These are phyloP conservation scores for Aplochiton taeniatus DNA, from an alignment of 2,797 vertebrate species.

Conservation along the genomic window DNA sequence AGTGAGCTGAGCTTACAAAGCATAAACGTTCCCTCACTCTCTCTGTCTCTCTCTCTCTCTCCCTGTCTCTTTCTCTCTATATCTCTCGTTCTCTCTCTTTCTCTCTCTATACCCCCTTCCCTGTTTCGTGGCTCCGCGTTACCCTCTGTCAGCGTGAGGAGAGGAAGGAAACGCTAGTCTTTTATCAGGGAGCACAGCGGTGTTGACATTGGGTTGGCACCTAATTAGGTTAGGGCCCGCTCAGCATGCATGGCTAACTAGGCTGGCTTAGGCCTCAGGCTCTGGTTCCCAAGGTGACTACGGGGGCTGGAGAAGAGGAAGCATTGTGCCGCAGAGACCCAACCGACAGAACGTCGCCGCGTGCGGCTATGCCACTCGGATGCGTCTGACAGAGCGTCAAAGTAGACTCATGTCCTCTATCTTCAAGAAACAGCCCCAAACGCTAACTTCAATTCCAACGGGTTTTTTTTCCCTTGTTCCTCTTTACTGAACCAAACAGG, in stretches of 20 bases:
- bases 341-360: conserved; percentile 8
- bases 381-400: too few species aligned
- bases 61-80: too few species aligned
- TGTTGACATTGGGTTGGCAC: conserved; percentile 75
- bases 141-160: conserved; percentile 60
- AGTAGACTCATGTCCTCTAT: too few species aligned
- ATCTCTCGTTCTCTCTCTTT: too few species aligned
- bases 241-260: conserved; percentile 70
- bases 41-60: too few species aligned
- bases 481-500: too few species aligned
- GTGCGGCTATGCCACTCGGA: too few species aligned
- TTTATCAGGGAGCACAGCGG: conserved; percentile 66
- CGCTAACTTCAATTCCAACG: too few species aligned
- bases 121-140: conserved; percentile 41
- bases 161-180: conserved; percentile 58
- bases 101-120: conserved; percentile 41
- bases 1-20: too few species aligned
- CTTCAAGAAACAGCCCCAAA: too few species aligned
- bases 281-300: conserved; percentile 68
- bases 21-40: too few species aligned
- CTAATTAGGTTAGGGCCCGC: conserved; percentile 73
- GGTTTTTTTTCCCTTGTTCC: too few species aligned
- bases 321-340: conserved; percentile 47
- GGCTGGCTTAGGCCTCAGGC: conserved; percentile 69
- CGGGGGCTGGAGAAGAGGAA: conserved; percentile 37